phyloP scores from a whole-genome alignment of 1,140 invertebrate species.

The Aphis craccivora region DNA sequence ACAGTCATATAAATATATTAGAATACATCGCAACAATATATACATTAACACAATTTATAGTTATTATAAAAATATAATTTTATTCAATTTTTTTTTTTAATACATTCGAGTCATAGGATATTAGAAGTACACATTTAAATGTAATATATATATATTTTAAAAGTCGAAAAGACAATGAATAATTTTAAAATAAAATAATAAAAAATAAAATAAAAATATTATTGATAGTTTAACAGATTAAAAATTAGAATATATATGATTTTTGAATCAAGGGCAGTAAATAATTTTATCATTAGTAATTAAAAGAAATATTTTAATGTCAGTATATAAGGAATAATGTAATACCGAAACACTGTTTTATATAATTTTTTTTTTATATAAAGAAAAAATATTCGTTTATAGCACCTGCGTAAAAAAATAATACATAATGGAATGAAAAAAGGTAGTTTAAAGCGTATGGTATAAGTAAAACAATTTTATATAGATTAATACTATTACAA shows the following conservation, averaged over 20 bases:
- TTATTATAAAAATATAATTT: slow-evolving; percentile 3
- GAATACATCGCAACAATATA: background rate
- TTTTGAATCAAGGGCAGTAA: background rate
- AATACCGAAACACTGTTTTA: background rate
- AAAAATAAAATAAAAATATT: background rate
- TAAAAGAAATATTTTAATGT: background rate
- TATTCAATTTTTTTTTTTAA: background rate
- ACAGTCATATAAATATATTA: background rate
- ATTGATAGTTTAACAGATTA: background rate
- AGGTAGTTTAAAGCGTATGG: background rate
- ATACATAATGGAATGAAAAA: background rate
- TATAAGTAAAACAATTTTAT: background rate
- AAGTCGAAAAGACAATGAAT: background rate
- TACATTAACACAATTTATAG: background rate
- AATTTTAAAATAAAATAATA: background rate
- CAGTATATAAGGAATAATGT: background rate
- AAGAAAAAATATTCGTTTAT: background rate
- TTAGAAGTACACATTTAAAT: background rate
- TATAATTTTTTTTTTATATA: background rate
- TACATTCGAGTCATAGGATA: background rate
- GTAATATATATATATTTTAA: background rate
- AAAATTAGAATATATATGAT: background rate
- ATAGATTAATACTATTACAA: background rate
- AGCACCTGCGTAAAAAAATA: background rate
- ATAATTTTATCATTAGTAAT: background rate